Evolutionary conservation across 2,113 vertebrate species (phyloP).

Genomic region (Rallus limicola): DNA sequence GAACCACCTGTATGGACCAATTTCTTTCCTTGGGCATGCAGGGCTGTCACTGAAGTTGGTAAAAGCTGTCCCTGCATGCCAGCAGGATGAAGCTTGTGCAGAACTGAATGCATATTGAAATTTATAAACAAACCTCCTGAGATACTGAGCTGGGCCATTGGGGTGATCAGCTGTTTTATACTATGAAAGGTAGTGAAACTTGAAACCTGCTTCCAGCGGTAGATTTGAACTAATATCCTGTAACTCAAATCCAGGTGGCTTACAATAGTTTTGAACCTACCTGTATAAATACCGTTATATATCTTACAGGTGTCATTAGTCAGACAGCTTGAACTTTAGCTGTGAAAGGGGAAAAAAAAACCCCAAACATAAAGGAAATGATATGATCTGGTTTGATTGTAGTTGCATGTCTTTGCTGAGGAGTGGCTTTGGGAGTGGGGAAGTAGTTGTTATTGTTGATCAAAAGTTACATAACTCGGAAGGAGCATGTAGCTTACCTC

Average conservation of each 20-base stretch:
- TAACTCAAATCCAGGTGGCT: not conserved
- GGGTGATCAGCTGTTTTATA: not conserved
- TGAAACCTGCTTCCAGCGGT: not conserved
- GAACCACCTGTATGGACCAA: not conserved
- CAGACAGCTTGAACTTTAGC: constrained; percentile 24
- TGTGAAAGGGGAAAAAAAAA: not conserved
- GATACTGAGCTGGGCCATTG: not conserved
- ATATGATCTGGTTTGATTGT: not conserved
- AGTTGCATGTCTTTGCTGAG: constrained; percentile 34
- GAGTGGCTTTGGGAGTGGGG: constrained; percentile 28
- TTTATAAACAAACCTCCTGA: not conserved
- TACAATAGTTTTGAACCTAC: not conserved
- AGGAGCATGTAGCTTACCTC: not conserved
- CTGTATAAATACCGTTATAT: not conserved
- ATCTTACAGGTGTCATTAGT: constrained; percentile 1
- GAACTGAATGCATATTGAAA: not conserved
- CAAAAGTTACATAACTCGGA: not conserved
- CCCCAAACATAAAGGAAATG: not conserved
- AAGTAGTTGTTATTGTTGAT: constrained; percentile 44
- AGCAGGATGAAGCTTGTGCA: not conserved
- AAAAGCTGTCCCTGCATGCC: not conserved
- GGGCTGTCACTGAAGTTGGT: not conserved
- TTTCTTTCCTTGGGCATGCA: not conserved
- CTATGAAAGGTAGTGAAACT: not conserved
- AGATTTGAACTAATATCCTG: not conserved